Evolutionary conservation across 2,888 invertebrate species (phyloP), one percentile per base, ranked within the genome.

Genomic region (Chrysopilus asiliformis): DNA sequence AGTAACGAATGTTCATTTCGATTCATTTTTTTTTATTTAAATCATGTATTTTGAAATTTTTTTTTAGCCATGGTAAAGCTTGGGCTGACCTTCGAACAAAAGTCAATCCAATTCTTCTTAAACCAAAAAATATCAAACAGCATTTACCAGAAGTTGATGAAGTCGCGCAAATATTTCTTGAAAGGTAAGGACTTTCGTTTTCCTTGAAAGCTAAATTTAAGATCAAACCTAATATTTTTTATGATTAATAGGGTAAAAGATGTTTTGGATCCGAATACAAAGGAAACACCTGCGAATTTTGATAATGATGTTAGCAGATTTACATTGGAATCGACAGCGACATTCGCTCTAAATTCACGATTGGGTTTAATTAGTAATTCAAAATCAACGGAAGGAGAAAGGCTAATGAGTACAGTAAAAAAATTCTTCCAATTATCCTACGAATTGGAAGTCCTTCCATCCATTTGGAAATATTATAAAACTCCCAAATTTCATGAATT

Each of bases 51-150:
- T n/a, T n/a, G n/a, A n/a, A n/a, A n/a, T n/a, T n/a, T 13, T 36
- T 19, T 26, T 18, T 9, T 49, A 71, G 71, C 15, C 73, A 79
- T 58, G 79, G 76, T 1, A 65, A 70, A 18, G 64, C 72, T 46
- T 80, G 80, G 80, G 70, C 73, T 17, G 67, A 73, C 29, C 67
- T 78, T 39, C 65, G 79, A n/a, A 70, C 70, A 4, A 74, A 73
- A 47, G 72, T 74, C 0, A 75, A 76, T 52, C 72, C 71, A 45
- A 64, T 71, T 28, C 60, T 77, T 58, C 55, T 77, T 52, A 66
- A 71, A 47, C 71, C 73, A 0, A 68, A 70, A 49, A 46, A 64
- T 22, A 57, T 67, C 1, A 66, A 65, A 51, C 51, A 64, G 4
- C 68, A 69, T 34, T 51, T 62, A 3, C 57, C 64, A 6, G 56